Conservation (phyloP, 2,888 invertebrate species). For the Agapostemon virescens region DNA sequence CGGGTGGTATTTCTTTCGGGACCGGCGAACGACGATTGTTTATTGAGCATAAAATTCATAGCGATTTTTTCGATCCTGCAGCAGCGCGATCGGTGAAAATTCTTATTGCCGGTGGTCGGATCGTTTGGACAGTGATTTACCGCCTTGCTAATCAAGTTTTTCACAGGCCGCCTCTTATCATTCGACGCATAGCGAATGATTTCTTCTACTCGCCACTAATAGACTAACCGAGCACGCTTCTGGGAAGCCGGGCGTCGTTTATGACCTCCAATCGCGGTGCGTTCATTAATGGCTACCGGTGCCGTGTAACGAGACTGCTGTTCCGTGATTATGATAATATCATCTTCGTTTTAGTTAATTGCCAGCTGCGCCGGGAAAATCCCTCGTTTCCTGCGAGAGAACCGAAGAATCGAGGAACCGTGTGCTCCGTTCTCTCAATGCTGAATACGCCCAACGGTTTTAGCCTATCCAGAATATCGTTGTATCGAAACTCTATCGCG, state of each 20-base stretch:
- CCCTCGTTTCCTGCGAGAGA: not conserved
- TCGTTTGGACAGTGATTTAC: conserved; percentile 17
- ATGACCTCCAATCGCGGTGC: conserved; percentile 5
- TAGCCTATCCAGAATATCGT: not conserved
- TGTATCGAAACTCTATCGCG: not conserved
- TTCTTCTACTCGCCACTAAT: conserved; percentile 19
- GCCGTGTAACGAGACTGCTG: conserved; percentile 4
- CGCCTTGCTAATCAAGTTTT: conserved; percentile 22
- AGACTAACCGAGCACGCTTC: conserved; percentile 1
- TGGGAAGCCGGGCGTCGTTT: conserved; percentile 7
- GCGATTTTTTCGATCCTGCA: not conserved
- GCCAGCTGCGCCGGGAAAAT: not conserved
- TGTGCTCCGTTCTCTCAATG: not conserved
- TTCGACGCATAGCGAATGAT: conserved; percentile 15
- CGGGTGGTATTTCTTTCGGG: not conserved
- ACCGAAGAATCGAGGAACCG: not conserved
- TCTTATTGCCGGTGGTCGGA: conserved; percentile 11
- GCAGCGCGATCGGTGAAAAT: not conserved
- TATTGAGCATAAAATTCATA: conserved; percentile 10
- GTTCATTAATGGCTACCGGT: conserved; percentile 5
- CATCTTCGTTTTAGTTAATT: conserved; percentile 19
- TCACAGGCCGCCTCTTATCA: conserved; percentile 3
- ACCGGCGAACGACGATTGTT: not conserved
- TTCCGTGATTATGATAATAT: conserved; percentile 10
- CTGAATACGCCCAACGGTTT: too few species aligned